Conservation (phyloP, 2,797 vertebrate genomes). For the Linurgus olivaceus region DNA sequence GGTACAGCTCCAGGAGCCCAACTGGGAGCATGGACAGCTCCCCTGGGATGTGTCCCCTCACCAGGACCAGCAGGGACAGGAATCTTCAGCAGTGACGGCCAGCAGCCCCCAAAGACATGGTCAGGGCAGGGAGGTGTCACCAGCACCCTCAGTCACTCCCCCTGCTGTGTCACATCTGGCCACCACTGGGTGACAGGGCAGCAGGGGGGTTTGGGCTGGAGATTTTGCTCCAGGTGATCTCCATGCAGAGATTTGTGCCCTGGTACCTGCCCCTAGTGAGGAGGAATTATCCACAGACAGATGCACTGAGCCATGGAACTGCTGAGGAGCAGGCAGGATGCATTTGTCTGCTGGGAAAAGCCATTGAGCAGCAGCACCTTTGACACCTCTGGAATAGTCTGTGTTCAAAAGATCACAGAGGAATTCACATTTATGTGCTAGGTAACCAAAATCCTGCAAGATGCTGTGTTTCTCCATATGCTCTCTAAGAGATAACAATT, state of each 20-base stretch:
- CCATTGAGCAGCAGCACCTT: background rate
- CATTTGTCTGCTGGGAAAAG: background rate
- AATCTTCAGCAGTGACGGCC: background rate
- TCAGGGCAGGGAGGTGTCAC: background rate
- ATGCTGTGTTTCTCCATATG: background rate
- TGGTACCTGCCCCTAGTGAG: background rate
- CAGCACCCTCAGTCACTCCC: background rate
- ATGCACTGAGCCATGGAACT: background rate
- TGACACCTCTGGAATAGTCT: background rate
- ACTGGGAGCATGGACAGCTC: background rate
- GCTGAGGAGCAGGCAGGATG: background rate
- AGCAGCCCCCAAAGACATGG: background rate
- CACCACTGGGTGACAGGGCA: background rate
- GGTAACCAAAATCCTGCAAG: background rate
- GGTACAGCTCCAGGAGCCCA: background rate
- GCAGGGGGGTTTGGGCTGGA: rapidly evolving
- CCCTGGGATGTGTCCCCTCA: background rate
- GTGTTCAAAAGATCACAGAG: background rate
- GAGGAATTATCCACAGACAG: background rate
- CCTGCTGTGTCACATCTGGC: background rate
- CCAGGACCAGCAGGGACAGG: no score
- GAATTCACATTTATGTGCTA: background rate
- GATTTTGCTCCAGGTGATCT: background rate
- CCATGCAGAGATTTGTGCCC: background rate
- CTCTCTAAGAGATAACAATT: background rate